Evolutionary conservation across 1,140 invertebrate species (phyloP).

Genomic region (Zaprionus vittiger): DNA sequence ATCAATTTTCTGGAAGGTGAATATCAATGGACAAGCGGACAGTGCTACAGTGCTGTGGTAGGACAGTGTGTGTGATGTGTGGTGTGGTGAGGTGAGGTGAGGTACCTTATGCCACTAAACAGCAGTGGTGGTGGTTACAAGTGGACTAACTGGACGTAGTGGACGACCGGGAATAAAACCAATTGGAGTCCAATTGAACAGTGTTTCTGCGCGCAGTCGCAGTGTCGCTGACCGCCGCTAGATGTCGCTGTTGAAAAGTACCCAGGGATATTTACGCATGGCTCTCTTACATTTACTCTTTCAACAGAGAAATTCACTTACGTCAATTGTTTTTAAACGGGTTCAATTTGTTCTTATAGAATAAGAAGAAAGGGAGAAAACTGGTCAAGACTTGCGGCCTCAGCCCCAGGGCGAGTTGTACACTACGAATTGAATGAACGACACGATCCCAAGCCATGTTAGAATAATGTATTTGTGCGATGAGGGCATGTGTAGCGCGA

Average conservation of each 20-base stretch:
- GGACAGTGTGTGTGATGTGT: too few species aligned
- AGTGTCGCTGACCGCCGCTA: constrained; percentile 4
- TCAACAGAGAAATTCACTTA: background rate
- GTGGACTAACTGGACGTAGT: background rate
- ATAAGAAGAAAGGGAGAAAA: too few species aligned
- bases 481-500: background rate
- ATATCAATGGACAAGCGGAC: background rate
- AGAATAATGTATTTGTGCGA: background rate
- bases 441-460: too few species aligned
- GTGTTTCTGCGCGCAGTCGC: background rate
- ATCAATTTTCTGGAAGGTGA: constrained; percentile 40
- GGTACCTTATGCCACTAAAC: background rate
- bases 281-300: constrained; percentile 34
- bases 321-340: too few species aligned
- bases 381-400: too few species aligned
- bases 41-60: background rate
- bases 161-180: background rate
- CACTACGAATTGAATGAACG: too few species aligned
- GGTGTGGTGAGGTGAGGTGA: background rate
- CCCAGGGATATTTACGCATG: constrained; percentile 24
- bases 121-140: background rate
- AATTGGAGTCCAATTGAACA: background rate
- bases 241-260: constrained; percentile 46
- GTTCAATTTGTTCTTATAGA: too few species aligned
- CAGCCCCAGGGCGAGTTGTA: too few species aligned